A percentile compares a stretch with the other conserved stretches of the same genome.
Conservation (phyloP, 2,797 vertebrate species). For the Semaprochilodus insignis region DNA sequence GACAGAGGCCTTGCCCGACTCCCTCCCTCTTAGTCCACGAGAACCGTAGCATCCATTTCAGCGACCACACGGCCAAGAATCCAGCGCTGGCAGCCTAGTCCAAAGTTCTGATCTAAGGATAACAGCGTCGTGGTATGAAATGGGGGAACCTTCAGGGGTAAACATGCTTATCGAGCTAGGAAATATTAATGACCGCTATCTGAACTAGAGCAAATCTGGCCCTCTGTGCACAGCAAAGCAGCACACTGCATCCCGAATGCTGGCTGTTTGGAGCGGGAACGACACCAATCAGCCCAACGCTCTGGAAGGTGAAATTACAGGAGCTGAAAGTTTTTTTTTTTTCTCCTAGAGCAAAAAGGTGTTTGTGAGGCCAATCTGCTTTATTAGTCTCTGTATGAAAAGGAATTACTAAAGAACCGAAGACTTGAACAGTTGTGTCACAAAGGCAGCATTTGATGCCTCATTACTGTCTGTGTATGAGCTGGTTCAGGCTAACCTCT, state of each 20-base stretch:
- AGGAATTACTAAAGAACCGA: neutral
- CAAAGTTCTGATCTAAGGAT: constrained; percentile 49
- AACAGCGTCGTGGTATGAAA: constrained; percentile 33
- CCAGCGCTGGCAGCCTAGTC: constrained; percentile 20
- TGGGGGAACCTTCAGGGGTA: constrained; percentile 43
- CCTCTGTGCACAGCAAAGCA: constrained; percentile 47
- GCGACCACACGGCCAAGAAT: neutral
- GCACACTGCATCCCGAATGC: constrained; percentile 38
- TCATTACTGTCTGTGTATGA: constrained; percentile 18
- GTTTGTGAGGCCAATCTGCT: constrained; percentile 3
- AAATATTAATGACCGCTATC: constrained; percentile 48
- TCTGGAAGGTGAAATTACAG: constrained; percentile 35
- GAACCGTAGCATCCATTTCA: constrained; percentile 36
- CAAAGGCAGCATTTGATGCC: constrained; percentile 4
- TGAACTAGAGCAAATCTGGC: constrained; percentile 22
- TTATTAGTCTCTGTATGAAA: neutral
- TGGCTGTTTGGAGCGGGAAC: constrained; percentile 6
- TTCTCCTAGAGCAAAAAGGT: neutral
- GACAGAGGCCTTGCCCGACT: constrained; percentile 30
- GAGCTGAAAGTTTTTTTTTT: neutral
- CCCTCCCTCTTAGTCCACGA: constrained; percentile 34
- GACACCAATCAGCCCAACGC: neutral
- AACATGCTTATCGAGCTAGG: constrained; percentile 37
- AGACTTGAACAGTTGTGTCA: neutral
- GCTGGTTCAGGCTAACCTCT: constrained; percentile 16